Base-by-base conservation (phyloP, 2,888 invertebrate species). In the Blastobasis lacticolella region DNA sequence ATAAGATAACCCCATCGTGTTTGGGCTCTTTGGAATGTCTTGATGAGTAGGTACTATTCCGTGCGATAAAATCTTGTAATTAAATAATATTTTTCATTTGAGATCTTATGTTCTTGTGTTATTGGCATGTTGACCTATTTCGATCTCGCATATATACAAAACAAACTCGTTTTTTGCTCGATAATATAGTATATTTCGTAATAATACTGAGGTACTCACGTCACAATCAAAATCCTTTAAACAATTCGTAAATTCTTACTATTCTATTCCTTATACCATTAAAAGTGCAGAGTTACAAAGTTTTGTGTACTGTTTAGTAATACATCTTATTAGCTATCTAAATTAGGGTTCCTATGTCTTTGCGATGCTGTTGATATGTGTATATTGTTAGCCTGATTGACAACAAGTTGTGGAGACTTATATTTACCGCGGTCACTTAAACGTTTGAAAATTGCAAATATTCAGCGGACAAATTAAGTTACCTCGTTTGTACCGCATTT, bases 231-330 rank as follows among this genome's bases (percentile, higher is more conserved):
- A 60, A 61, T 62, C 61, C 56, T 59, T 61, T 57, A 57, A 63
- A 64, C 66, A 57, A 52, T 63, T 62, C 67, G 59, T 54, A 55
- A 48, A 50, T 44, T 42, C 43, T 38, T 7, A 41, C 47, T 42
- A 50, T 23, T 46, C 48, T 58, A 54, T 37, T 41, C 38, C 10
- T 57, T 60, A 62, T 62, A 59, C 63, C 69, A 69, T 65, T 59
- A 63, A 23, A 64, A 61, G 75, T 75, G 76, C 74, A 69, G 63
- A 67, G 58, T 74, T 73, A 71, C 67, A 64, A 64, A 61, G 61
- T 7, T n/a, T 69, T 68, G 66, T 63, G 57, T 62, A 60, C 23
- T 23, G 23, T 58, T 65, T 59, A 63, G 55, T 60, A 23, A 60
- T 62, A 63, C 60, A 55, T 55, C 59, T 51, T 48, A 51, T 36